Evolutionary conservation across 2,113 vertebrate species (phyloP), one percentile per base, ranked within the genome.

Genomic region (Oncorhynchus mykiss): DNA sequence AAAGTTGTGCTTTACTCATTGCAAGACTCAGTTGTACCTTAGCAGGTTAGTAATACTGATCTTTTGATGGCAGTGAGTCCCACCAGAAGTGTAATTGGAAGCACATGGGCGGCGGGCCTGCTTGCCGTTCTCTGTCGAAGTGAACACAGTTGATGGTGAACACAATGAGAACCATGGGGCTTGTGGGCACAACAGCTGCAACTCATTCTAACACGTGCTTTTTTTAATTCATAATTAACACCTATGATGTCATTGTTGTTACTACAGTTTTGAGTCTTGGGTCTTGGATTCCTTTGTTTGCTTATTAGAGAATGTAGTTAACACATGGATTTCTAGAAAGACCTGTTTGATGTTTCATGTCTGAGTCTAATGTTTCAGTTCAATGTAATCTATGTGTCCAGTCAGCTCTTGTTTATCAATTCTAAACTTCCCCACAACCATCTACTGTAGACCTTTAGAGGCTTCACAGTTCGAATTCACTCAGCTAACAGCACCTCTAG

Each of bases 401-500:
- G 0, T 20, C 57, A 54, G n/a, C 59, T 76, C 77, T 76, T 73
- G 70, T 70, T 70, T 66, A 74, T 65, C 51, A 16, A 18, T 54
- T 5, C 67, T 22, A 20, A 39, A 16, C 31, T 76, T 68, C 77
- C 78, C 2, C 25, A 13, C 73, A 18, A 70, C 74, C 27, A 76
- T 80, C 25, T 51, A 45, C 39, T 45, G 39, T 45, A 70, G 72
- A 25, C 69, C 68, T 24, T 64, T 34, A 22, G 79, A 79, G 71
- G 72, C 66, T 51, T 79, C 70, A 62, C 62, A 62, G 78, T 82
- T 83, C 57, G 76, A 77, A 77, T 70, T 79, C 74, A 80, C 65
- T 69, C 85, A 71, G 71, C 73, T 81, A 60, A 65, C 75, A 78
- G 65, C 75, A 80, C 80, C 76, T 85, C 73, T 31, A 71, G 81